Base-by-base conservation (phyloP, 1,140 invertebrate species). In the Oppia nitens region DNA sequence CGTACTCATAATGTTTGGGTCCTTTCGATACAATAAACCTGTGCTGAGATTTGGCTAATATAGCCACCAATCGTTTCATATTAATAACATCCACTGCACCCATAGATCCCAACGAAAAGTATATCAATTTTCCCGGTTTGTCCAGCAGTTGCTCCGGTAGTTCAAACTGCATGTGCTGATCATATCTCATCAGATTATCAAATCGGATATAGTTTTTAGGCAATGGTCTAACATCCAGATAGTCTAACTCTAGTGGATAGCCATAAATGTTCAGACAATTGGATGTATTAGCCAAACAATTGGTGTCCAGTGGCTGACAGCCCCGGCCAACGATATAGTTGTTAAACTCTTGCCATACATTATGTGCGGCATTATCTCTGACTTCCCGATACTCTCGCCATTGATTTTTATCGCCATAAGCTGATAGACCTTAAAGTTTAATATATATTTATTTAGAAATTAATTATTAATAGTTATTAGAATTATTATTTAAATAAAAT, bases 121-220 rank as follows among this genome's bases (percentile, higher is more conserved):
- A n/a, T n/a, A n/a, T n/a, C n/a, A n/a, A n/a, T n/a, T n/a, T n/a
- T 21, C 61, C 25, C 66, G 65, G 60, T 60, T 56, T 55, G 32
- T 53, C 25, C 2, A 14, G 23, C 9, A 61, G 27, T 53, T 29
- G 20, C 6, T 53, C 26, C 23, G 51, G 51, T 6, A 53, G 23
- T 53, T 53, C 27, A 23, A 53, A 53, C 20, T 2, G 6, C 26
- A 21, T 23, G 6, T 1, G n/a, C 23, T n/a, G 17, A n/a, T 53
- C 51, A 11, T 1, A 23, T n/a, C 6, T 21, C 17, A 54, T 28
- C 2, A 53, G 26, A 17, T n/a, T 28, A 28, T 53, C 51, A n/a
- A 53, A 2, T 53, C 51, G 51, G 26, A 53, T 53, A 24, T 26
- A 28, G 23, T 53, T 2, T 17, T 53, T 24, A n/a, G 51, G 51